Evolutionary conservation across 2,113 vertebrate species (phyloP), one percentile per base, ranked within the genome.

Genomic region (Macquaria ambigua): DNA sequence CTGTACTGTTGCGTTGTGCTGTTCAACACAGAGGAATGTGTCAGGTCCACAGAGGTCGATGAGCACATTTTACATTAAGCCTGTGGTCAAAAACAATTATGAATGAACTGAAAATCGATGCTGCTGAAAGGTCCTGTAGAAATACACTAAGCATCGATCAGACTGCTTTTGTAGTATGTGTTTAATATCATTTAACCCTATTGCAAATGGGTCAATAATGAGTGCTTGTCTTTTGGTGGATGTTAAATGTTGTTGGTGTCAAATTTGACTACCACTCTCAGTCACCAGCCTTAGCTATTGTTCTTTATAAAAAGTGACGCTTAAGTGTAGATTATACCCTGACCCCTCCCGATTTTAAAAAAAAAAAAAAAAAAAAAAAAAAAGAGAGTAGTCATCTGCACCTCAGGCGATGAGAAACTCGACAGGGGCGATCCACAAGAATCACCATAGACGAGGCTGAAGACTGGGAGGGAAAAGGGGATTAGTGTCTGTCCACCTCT

Each of bases 1-100:
- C 41, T 81, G 78, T 87, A 56, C 92, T 91, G 87, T 84, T 82
- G 50, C 55, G 10, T 9, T 67, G 68, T 53, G 21, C 86, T 70
- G 89, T 72, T 92, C 87, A 79, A 87, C 75, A 87, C 71, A 69
- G 83, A 83, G 91, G 87, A 93, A 91, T 93, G 85, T 82, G 85
- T 82, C 79, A 25, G 77, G 82, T 79, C 78, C 73, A 58, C 61
- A 39, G 87, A 89, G 85, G 81, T 80, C 25, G 31, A 69, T 61
- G 61, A 85, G 71, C 88, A 48, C 39, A 52, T 80, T 85, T 87
- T 61, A 85, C 75, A 37, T 81, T 77, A 31, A 68, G 77, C 75
- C 52, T 81, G 79, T 64, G 72, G 87, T 83, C 68, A 62, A 66
- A 67, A 84, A 71, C 74, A 11, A 74, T 83, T 11, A n/a, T 16